Evolutionary conservation across 2,113 vertebrate genomes (phyloP).

Genomic region (Stictonetta naevosa): DNA sequence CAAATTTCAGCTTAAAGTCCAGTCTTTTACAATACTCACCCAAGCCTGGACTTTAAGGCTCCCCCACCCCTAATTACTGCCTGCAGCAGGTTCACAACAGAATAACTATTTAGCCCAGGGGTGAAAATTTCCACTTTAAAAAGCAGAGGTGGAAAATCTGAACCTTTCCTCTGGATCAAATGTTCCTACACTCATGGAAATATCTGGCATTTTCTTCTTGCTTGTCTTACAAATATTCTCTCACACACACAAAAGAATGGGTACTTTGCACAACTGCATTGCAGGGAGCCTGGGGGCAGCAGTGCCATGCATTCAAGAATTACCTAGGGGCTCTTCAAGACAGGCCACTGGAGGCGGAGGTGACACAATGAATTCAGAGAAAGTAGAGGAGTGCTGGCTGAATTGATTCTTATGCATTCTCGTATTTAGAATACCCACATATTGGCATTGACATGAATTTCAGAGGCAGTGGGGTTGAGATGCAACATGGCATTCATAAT

Average conservation of each 20-base stretch:
- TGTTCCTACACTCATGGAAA: neutral
- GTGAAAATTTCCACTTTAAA: neutral
- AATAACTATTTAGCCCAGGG: neutral
- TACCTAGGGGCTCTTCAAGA: conserved; percentile 51
- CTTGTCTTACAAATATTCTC: conserved; percentile 1
- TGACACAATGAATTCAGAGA: conserved; percentile 47
- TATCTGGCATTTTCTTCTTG: conserved; percentile 1
- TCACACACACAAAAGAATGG: neutral
- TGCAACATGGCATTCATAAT: conserved; percentile 46
- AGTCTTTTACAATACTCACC: neutral
- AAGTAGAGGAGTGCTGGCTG: conserved; percentile 47
- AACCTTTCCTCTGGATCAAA: conserved; percentile 12
- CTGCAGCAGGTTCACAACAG: neutral
- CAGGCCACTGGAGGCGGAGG: conserved; percentile 48
- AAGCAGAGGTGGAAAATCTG: neutral
- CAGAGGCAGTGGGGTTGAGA: conserved; percentile 46
- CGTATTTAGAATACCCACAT: conserved; percentile 54
- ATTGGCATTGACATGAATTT: conserved; percentile 54
- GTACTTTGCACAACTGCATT: neutral
- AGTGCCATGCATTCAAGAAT: conserved; percentile 24
- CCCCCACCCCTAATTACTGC: neutral
- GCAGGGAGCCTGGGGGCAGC: conserved; percentile 14
- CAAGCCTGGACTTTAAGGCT: neutral
- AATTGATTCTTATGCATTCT: conserved; percentile 58
- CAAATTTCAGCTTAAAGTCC: neutral